Evolutionary conservation across 2,797 vertebrate species (phyloP).

Genomic region (Paramormyrops hopkinsi): DNA sequence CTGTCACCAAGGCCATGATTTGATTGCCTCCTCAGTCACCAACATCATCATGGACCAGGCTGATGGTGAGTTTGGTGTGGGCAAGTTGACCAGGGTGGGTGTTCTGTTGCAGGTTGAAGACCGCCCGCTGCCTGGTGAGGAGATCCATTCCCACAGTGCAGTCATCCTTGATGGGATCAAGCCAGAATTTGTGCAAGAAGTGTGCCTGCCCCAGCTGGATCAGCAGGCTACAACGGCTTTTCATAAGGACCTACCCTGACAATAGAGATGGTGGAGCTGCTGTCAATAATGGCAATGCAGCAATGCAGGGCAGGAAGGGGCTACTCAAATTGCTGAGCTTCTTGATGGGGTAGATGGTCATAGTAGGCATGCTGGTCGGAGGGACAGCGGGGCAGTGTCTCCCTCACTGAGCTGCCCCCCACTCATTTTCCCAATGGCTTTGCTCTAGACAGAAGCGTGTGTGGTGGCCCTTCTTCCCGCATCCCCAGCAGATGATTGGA

Average conservation of each 20-base stretch:
- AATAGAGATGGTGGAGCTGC: not conserved
- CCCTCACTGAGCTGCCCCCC: not conserved
- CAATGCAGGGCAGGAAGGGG: not conserved
- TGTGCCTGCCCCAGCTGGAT: too few relatives aligned
- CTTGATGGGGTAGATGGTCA: not conserved
- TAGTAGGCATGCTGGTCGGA: not conserved
- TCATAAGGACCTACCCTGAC: not conserved
- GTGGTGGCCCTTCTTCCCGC: not conserved
- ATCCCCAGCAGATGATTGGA: not conserved
- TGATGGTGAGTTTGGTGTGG: not conserved
- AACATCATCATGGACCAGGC: too few relatives aligned
- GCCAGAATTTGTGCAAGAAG: too few relatives aligned
- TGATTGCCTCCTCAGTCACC: too few relatives aligned
- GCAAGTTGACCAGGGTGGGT: not conserved
- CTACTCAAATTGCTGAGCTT: not conserved
- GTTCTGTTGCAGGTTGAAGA: too few relatives aligned
- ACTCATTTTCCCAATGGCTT: not conserved
- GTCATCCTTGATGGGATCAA: too few relatives aligned
- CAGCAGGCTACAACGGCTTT: not conserved
- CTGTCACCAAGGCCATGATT: too few relatives aligned
- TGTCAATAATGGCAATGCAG: not conserved
- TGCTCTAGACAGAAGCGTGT: not conserved
- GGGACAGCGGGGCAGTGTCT: not conserved
- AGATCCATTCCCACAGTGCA: too few relatives aligned
- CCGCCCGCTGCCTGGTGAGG: too few relatives aligned